Base-by-base conservation (phyloP, 2,797 vertebrate genomes). In the Pseudochirops cupreus region DNA sequence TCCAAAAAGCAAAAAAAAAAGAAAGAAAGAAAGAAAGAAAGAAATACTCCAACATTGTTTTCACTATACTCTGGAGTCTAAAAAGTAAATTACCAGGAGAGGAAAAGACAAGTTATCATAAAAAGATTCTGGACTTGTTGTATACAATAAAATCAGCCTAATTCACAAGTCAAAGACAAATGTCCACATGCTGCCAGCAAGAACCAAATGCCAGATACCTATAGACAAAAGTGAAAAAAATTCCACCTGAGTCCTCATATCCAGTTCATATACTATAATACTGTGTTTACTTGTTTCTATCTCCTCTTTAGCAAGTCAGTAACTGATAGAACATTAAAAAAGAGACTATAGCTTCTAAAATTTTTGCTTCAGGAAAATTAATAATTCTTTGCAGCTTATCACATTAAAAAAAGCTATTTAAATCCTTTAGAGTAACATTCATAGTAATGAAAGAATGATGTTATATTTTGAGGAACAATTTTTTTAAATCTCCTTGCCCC, bases 371-470 rank as follows among this genome's bases (percentile, higher is more conserved):
- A 87, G 33, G 29, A 90, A 91, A 97, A 96, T 1, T 0, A 56
- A 93, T 55, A 74, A 96, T 82, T 87, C 39, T 87, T 87, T 4
- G 21, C 21, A 82, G 39, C 3, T 24, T 11, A 87, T 26, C 9
- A 11, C 46, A 26, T 46, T 50, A 82, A 87, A 46, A 87, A 87
- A 87, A 31, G 14, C 18, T 18, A 50, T 50, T 46, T 87, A 67
- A 33, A 62, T 62, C 21, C 11, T 46, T 74, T 21, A 74, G n/a
- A 82, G 18, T 24, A 6, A 82, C 46, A 21, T 0, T 91, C 3
- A 62, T 90, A 91, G 55, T 55, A 67, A 92, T 62, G 56, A 92
- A 97, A 96, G 92, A 5, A 94, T 55, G 53, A 91, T 50, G 52
- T 95, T 74, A 94, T 21, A 10, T 52, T 94, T 14, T 82, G 4